Evolutionary conservation across 2,888 invertebrate species (phyloP), one percentile per base, ranked within the genome.

Genomic region (Platerodrilus igneus): DNA sequence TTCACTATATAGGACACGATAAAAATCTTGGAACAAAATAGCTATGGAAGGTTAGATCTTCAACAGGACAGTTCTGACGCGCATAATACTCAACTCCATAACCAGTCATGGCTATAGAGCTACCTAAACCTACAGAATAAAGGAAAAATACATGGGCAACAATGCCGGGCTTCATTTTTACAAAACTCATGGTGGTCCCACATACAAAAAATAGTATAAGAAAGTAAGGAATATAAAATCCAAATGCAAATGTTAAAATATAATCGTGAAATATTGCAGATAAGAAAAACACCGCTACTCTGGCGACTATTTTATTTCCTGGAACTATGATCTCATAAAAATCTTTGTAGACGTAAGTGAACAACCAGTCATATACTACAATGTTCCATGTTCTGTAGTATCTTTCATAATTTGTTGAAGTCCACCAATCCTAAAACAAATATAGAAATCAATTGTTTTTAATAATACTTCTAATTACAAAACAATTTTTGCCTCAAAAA

Each of bases 331-430:
- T 52, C 31, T 67, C 70, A 45, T 72, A 67, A 17, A 69, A 51
- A 35, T 91, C 93, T 56, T 79, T 81, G 68, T 91, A 93, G 41
- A 97, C 75, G 66, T 95, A 92, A 3, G 83, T 81, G 55, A 90
- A 88, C 0, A 96, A 74, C 93, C 94, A 97, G 52, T 92, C 90
- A 63, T 95, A 88, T 0, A 96, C 93, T 0, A 95, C 83, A 10
- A 89, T 78, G 66, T 97, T 97, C 95, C 96, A 96, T 3, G 86
- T 86, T 8, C 93, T 79, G 66, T 89, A 95, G 67, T 83, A 96
- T 8, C 72, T 74, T 0, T 81, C 78, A 67, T 83, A 94, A n/a
- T 81, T 80, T 0, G 82, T 80, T 2, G 84, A 79, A 35, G 88
- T 93, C 96, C 95, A 96, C 95, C 95, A 96, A 59, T 90, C 90